Evolutionary conservation across 30 jellyfish, hydroid and myxozoan species (phyloP), one percentile per base, ranked within the genome.

Genomic region (Aurelia aurita): DNA sequence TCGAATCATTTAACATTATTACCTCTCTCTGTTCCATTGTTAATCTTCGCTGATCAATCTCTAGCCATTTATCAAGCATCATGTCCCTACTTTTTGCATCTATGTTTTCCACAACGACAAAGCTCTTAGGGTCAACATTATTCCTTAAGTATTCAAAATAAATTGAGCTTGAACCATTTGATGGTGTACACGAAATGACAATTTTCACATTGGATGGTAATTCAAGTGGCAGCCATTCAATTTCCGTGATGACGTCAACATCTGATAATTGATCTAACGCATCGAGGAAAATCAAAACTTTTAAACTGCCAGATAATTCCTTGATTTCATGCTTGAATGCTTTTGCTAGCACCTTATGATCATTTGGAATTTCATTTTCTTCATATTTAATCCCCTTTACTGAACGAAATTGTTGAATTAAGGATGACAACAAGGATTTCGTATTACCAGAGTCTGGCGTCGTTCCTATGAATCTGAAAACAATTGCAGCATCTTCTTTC

Each of bases 201-300:
- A 76, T 18, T 28, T 39, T 76, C 5, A 76, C 87, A 31, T 57
- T 29, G 29, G n/a, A 47, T 15, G 87, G 77, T 44, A 76, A 23
- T 8, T 46, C 31, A 28, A 19, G n/a, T 76, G 87, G 77, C 66
- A 76, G 45, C 87, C 87, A 76, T 59, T 76, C 77, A 5, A 58
- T 19, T 59, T 76, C 87, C 35, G 87, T 47, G 6, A 76, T 76
- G 34, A 58, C 11, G 47, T 76, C 77, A 35, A 58, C 87, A 58
- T 76, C 87, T 76, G 87, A 35, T 27, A 76, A 26, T 34, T 76
- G 87, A 76, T 76, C 87, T 21, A 76, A 64, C 2, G 87, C 87
- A 58, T 76, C 87, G 22, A 76, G 66, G 59, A 76, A 76, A 10
- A 76, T 57, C 21, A 76, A 3, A 14, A 58, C 21, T 5, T 32